Percentiles rank a stretch among this genome's conserved stretches.
Evolutionary conservation across 2,888 invertebrate species (phyloP).

Genomic region (Habroteleia sp.): DNA sequence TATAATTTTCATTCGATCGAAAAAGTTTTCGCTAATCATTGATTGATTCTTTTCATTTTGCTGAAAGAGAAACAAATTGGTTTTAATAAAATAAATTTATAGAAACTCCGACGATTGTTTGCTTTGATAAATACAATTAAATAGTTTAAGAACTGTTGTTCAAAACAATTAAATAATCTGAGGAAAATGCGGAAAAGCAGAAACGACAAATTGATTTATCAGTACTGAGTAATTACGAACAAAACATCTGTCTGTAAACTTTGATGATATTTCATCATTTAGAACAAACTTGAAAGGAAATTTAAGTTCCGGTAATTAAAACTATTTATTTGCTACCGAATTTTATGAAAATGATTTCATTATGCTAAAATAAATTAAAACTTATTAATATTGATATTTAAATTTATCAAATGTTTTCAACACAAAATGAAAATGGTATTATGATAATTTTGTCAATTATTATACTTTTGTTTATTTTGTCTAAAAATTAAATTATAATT

Average conservation of each 20-base stretch:
- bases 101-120: constrained; percentile 24
- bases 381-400: too few species aligned
- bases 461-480: too few species aligned
- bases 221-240: constrained; percentile 8
- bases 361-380: too few species aligned
- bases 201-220: constrained; percentile 36
- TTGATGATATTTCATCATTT: not conserved
- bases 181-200: constrained; percentile 1
- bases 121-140: constrained; percentile 49
- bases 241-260: constrained; percentile 6
- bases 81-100: constrained; percentile 46
- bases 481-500: too few species aligned
- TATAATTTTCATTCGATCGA: constrained; percentile 18
- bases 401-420: too few species aligned
- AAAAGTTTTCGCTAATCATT: constrained; percentile 37
- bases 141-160: constrained; percentile 41
- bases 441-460: too few species aligned
- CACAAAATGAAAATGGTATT: too few species aligned
- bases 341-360: too few species aligned
- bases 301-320: too few species aligned
- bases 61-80: constrained; percentile 32
- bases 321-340: too few species aligned
- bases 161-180: constrained; percentile 34
- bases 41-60: constrained; percentile 36
- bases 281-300: too few species aligned